These are phyloP conservation scores for Dunckerocampus dactyliophorus DNA, from an alignment of 2,113 vertebrate species.

Conservation along the genomic window DNA sequence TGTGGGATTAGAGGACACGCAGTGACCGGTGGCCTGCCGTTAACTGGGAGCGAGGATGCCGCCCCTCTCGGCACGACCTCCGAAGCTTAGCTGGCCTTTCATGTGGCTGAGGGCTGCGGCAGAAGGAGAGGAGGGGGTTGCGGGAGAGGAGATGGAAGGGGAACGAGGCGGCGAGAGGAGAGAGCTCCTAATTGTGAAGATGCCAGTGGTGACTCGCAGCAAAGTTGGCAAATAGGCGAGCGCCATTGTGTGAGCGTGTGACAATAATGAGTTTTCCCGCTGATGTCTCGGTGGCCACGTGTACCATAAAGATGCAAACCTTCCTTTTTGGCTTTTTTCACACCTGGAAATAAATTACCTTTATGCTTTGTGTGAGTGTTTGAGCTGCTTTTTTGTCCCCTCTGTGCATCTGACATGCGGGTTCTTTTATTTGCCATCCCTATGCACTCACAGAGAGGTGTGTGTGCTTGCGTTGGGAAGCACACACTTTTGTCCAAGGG, in stretches of 20 bases:
- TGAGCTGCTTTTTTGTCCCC: slow-evolving; percentile 37
- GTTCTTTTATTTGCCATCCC: slow-evolving; percentile 70
- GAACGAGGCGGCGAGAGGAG: slow-evolving; percentile 6
- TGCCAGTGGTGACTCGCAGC: slow-evolving; percentile 63
- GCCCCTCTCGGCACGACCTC: slow-evolving; percentile 62
- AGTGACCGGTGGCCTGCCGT: slow-evolving; percentile 49
- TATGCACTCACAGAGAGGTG: slow-evolving; percentile 60
- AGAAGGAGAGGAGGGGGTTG: slow-evolving; percentile 25
- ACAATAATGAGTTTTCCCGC: slow-evolving; percentile 71
- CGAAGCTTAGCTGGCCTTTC: slow-evolving; percentile 68
- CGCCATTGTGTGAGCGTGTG: slow-evolving; percentile 49
- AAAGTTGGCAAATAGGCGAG: slow-evolving; percentile 34
- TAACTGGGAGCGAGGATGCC: slow-evolving; percentile 53
- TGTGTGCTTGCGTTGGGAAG: slow-evolving; percentile 43
- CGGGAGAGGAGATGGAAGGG: slow-evolving; percentile 11
- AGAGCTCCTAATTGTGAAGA: slow-evolving; percentile 67
- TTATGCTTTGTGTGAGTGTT: slow-evolving; percentile 48
- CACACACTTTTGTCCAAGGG: slow-evolving; percentile 34
- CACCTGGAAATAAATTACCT: slow-evolving; percentile 69
- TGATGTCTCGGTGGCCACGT: slow-evolving; percentile 29
- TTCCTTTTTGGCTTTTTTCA: slow-evolving; percentile 47
- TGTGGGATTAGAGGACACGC: slow-evolving; percentile 72
- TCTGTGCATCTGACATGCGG: slow-evolving; percentile 66
- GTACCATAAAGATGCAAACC: slow-evolving; percentile 52
- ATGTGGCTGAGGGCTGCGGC: slow-evolving; percentile 64